phyloP scores from a whole-genome alignment of 2,888 invertebrate genomes.

The Dinocampus coccinellae region DNA sequence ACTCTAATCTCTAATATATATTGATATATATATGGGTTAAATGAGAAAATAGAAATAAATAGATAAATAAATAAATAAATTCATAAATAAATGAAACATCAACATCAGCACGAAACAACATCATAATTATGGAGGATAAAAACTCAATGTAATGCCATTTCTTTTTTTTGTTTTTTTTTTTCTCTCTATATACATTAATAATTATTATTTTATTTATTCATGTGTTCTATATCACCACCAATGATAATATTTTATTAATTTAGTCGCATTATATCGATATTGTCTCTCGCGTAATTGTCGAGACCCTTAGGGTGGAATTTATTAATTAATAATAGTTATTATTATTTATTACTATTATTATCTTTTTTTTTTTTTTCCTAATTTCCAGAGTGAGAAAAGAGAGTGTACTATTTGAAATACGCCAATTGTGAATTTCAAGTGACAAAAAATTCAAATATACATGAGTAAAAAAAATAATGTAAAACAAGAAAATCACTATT shows the following conservation, averaged over 20 bases:
- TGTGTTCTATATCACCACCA: conserved; percentile 10
- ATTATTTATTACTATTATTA: conserved; percentile 41
- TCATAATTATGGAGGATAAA: neutral
- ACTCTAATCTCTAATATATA: too few relatives aligned
- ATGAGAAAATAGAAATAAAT: neutral
- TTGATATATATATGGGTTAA: too few relatives aligned
- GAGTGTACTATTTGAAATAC: neutral
- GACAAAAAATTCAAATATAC: neutral
- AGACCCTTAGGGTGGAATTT: conserved; percentile 31
- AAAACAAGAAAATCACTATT: conserved; percentile 34
- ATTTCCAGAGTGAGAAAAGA: conserved; percentile 4
- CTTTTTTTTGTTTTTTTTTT: neutral
- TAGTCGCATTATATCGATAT: conserved; percentile 31
- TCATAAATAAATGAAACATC: too few relatives aligned
- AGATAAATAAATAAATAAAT: too few relatives aligned
- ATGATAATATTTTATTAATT: conserved; percentile 26
- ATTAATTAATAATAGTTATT: conserved; percentile 30
- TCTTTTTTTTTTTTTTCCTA: conserved; percentile 23
- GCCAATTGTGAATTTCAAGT: neutral
- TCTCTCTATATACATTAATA: conserved; percentile 23
- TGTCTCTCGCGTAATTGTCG: conserved; percentile 33
- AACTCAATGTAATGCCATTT: neutral
- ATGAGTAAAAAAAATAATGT: neutral
- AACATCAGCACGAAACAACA: neutral
- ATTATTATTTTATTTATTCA: conserved; percentile 26